Conservation (phyloP, 1,140 invertebrate genomes). For the Galleria mellonella region DNA sequence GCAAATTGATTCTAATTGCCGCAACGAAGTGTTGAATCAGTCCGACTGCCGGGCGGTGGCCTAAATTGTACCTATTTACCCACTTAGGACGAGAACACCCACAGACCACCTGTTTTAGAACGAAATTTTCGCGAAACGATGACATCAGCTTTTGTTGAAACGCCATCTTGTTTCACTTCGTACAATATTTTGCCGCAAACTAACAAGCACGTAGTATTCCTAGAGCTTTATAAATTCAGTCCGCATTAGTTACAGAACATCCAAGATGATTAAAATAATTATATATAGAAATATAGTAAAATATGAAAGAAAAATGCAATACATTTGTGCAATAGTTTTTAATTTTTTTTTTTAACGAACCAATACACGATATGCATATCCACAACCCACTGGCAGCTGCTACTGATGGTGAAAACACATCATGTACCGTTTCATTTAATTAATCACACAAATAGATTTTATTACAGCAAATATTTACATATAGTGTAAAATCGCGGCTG, state of each 20-base stretch:
- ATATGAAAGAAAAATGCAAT: background rate
- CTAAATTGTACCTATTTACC: constrained; percentile 67
- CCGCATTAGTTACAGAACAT: too few species aligned
- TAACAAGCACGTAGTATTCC: background rate
- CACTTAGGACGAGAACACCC: constrained; percentile 58
- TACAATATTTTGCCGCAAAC: background rate
- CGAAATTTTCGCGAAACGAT: constrained; percentile 27
- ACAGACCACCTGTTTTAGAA: constrained; percentile 53
- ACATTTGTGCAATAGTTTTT: too few species aligned
- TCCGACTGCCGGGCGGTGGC: constrained; percentile 38
- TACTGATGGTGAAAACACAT: too few species aligned
- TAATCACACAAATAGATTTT: constrained; percentile 51
- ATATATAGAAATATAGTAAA: too few species aligned
- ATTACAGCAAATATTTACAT: constrained; percentile 57
- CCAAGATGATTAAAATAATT: too few species aligned
- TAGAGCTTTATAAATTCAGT: too few species aligned
- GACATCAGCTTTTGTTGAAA: constrained; percentile 17
- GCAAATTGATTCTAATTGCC: constrained; percentile 71
- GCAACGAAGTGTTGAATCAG: constrained; percentile 71
- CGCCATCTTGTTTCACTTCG: constrained; percentile 1
- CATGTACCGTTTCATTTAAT: constrained; percentile 35
- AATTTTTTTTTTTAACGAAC: background rate
- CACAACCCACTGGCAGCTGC: background rate
- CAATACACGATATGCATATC: constrained; percentile 1
- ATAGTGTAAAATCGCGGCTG: constrained; percentile 28